These are phyloP conservation scores for Drosophila kepulauana DNA, from an alignment of 1,140 invertebrate genomes.

Conservation along the genomic window DNA sequence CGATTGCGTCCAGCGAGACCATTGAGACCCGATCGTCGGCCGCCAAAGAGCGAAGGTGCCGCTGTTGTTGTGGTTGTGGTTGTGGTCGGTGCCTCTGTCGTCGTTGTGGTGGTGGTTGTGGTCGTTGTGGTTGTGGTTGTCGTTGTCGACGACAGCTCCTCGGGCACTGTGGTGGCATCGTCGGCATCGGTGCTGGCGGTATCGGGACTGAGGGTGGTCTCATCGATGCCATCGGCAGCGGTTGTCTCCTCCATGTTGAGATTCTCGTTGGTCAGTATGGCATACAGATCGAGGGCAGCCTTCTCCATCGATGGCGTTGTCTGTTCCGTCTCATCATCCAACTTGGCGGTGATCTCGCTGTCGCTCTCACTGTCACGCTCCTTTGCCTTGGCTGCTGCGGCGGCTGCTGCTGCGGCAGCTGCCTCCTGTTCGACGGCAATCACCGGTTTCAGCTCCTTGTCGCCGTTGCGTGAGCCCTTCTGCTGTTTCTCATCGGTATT, in stretches of 20 bases:
- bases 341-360: conserved; percentile 56
- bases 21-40: conserved; percentile 56
- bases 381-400: conserved; percentile 58
- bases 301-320: conserved; percentile 91
- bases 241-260: conserved; percentile 87
- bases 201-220: conserved; percentile 77
- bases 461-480: conserved; percentile 75
- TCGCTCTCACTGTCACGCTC: conserved; percentile 52
- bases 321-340: conserved; percentile 85
- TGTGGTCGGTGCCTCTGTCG: conserved; percentile 59
- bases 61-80: conserved; percentile 86
- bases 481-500: conserved; percentile 88
- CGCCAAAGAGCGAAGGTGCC: conserved; percentile 85
- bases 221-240: conserved; percentile 42
- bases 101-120: conserved; percentile 85
- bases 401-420: conserved; percentile 57
- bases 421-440: conserved; percentile 72
- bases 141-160: conserved; percentile 85
- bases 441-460: conserved; percentile 77
- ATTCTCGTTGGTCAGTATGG: conserved; percentile 91
- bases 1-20: conserved; percentile 70
- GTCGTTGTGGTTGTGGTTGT: conserved; percentile 87
- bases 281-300: conserved; percentile 92
- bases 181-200: conserved; percentile 84
- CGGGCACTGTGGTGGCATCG: conserved; percentile 81